Base-by-base conservation (phyloP, 1,140 invertebrate genomes). In the Scaptodrosophila lebanonensis region DNA sequence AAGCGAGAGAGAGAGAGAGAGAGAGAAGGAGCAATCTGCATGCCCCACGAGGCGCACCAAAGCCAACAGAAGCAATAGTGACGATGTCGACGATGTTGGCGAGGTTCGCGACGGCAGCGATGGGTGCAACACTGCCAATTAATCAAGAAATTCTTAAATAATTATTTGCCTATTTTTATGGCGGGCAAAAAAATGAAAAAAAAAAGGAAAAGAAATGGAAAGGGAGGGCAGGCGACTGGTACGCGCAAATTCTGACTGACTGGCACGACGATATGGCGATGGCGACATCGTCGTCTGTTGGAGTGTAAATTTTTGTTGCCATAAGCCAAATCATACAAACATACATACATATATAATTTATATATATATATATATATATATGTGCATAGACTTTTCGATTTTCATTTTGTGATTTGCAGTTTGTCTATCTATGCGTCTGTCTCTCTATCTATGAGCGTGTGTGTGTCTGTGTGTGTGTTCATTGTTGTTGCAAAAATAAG, bases 101-200 rank as follows among this genome's bases (percentile, higher is more conserved):
- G n/a, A n/a, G n/a, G n/a, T n/a, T n/a, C n/a, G n/a, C 50, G 43
- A 29, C 57, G 42, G 22, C 47, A 48, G 3, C 33, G 64, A 20
- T 32, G 40, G 53, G 48, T 62, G 63, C 62, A 64, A 64, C 59
- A 59, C 57, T 83, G 76, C 76, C 76, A 83, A 83, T 83, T 83
- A 83, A 83, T 83, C 76, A 83, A 83, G 76, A 83, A 83, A 83
- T 83, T 83, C 76, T 83, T 83, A 83, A 83, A 83, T 83, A 83
- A 83, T 83, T 83, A 83, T 83, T 83, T 83, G 76, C 63, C 76
- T 83, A 83, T 83, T 83, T 83, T 83, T 84, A 83, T 75, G 71
- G 62, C 43, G 52, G 48, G 42, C 47, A 40, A 54, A 29, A 52
- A 25, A 57, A 43, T 36, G 13, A 20, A 32, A 39, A 44, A 50